Percentiles rank a stretch among this genome's conserved stretches.
Conservation (phyloP, 2,888 invertebrate genomes). For the Athalia cordata region DNA sequence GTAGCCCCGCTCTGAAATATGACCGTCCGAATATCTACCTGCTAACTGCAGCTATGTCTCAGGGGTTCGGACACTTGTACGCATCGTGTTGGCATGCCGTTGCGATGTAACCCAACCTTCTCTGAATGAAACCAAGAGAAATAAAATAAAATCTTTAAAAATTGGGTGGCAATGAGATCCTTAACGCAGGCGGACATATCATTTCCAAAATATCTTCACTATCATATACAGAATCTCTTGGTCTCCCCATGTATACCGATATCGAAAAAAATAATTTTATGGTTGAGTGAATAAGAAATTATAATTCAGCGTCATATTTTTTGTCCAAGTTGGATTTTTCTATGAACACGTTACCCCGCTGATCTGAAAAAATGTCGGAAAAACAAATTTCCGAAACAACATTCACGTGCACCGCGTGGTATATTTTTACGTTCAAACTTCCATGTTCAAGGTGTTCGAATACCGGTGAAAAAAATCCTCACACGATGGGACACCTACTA, state of each 20-base stretch:
- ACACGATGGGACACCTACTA: conserved; percentile 27
- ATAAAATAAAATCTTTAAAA: neutral
- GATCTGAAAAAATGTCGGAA: neutral
- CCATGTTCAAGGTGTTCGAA: conserved; percentile 13
- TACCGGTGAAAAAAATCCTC: conserved; percentile 2
- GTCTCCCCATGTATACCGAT: too few species aligned
- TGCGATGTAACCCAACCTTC: conserved; percentile 28
- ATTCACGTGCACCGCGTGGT: conserved; percentile 21
- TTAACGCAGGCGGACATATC: conserved; percentile 5
- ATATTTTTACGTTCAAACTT: conserved; percentile 12
- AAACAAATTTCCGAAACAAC: neutral
- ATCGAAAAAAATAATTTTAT: too few species aligned
- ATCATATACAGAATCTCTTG: neutral
- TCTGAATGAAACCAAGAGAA: conserved; percentile 16
- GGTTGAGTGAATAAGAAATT: too few species aligned
- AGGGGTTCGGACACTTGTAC: conserved; percentile 51
- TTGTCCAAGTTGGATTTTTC: too few species aligned
- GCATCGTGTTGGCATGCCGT: conserved; percentile 55
- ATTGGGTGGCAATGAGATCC: conserved; percentile 21
- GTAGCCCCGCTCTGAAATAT: conserved; percentile 54
- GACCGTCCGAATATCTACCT: conserved; percentile 58
- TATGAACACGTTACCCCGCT: too few species aligned
- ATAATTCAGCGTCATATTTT: too few species aligned
- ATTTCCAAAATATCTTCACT: neutral
- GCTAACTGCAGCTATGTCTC: conserved; percentile 51